phyloP scores from a whole-genome alignment of 2,797 vertebrate genomes.

The Discoglossus pictus region DNA sequence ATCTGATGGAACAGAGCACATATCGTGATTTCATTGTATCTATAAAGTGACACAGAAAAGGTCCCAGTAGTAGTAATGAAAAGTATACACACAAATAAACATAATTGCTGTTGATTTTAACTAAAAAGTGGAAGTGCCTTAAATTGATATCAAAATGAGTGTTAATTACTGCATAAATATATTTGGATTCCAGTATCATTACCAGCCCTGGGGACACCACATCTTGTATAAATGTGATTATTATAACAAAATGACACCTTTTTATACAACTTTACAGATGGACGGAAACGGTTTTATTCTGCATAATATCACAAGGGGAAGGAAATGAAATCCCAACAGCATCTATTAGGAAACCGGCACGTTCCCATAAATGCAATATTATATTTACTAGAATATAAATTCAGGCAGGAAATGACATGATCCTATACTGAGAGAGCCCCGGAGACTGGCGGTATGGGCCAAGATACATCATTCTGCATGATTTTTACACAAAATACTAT shows the following conservation, averaged over 20 bases:
- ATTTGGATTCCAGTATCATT: conserved; percentile 17
- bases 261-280: conserved; percentile 33
- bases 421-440: conserved; percentile 16
- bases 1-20: no score
- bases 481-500: no score
- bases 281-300: conserved; percentile 26
- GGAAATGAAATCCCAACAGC: conserved; percentile 45
- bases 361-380: conserved; percentile 41
- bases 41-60: no score
- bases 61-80: no score
- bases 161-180: no score
- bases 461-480: no score
- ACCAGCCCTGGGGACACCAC: background rate
- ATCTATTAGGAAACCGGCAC: conserved; percentile 42
- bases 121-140: no score
- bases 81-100: no score
- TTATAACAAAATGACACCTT: conserved; percentile 36
- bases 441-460: background rate
- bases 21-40: no score
- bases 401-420: conserved; percentile 37
- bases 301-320: conserved; percentile 29
- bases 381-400: conserved; percentile 27
- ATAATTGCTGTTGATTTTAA: no score
- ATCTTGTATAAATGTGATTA: conserved; percentile 18
- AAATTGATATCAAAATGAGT: no score